A percentile compares a stretch with the other conserved stretches of the same genome.
phyloP scores from a whole-genome alignment of 2,888 invertebrate species.

The Andrena bicolor region DNA sequence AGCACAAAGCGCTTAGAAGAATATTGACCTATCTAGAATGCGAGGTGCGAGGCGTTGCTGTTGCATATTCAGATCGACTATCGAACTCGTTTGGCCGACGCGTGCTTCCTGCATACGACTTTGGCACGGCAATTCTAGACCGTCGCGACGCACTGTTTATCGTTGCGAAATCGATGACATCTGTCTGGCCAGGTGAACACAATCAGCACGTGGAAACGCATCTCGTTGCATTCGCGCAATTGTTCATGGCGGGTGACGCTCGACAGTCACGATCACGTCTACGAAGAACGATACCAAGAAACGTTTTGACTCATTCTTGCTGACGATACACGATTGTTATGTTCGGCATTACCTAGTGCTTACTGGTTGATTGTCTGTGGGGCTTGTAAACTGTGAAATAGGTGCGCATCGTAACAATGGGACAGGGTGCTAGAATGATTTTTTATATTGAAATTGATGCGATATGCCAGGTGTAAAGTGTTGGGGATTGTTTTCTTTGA shows the following conservation, averaged over 20 bases:
- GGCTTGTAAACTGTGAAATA: no score
- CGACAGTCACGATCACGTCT: no score
- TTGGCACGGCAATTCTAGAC: background rate
- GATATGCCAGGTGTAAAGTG: no score
- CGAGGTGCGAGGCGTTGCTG: background rate
- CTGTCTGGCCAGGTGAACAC: conserved; percentile 5
- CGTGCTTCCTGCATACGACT: background rate
- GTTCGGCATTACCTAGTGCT: background rate
- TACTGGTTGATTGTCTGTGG: no score
- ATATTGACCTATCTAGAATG: conserved; percentile 28
- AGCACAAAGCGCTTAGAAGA: conserved; percentile 1
- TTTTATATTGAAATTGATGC: no score
- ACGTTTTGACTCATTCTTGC: background rate
- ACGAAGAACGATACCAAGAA: background rate
- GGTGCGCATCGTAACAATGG: no score
- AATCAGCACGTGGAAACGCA: conserved; percentile 1
- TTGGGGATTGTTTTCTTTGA: no score
- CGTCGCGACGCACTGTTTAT: background rate
- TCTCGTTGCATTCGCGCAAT: background rate
- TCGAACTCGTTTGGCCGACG: background rate
- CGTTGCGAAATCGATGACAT: conserved; percentile 10
- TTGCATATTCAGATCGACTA: conserved; percentile 9
- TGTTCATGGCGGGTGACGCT: background rate
- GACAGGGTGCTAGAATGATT: no score
- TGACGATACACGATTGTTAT: background rate